These are phyloP conservation scores for Nycticebus coucang DNA, from an alignment of 2,113 vertebrate species.

Conservation along the genomic window DNA sequence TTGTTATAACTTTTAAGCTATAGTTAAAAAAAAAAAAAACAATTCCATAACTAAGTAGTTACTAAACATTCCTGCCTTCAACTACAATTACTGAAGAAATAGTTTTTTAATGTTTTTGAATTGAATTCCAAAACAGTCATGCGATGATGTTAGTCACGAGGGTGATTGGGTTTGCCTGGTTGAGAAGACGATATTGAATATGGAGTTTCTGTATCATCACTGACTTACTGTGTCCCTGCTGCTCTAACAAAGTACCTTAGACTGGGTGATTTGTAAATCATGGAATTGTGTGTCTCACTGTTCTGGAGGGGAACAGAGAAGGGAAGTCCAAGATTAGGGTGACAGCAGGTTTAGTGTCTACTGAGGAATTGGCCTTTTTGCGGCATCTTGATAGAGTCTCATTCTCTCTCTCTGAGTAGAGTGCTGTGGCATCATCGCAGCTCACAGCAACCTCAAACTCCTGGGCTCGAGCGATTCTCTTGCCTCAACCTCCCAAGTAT, in stretches of 20 bases:
- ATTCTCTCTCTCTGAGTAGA: too few species aligned
- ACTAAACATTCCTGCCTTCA: conserved; percentile 11
- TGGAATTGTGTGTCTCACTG: background rate
- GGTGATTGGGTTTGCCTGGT: background rate
- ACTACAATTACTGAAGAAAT: background rate
- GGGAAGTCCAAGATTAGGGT: too few species aligned
- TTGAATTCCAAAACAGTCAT: background rate
- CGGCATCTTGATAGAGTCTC: too few species aligned
- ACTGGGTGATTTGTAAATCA: background rate
- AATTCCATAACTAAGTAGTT: background rate
- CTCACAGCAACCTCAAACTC: too few species aligned
- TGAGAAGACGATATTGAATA: background rate
- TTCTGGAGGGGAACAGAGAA: background rate
- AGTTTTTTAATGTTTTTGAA: background rate
- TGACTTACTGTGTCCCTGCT: background rate
- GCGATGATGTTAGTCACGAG: background rate
- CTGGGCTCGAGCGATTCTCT: too few species aligned
- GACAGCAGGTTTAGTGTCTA: background rate
- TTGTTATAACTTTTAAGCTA: background rate
- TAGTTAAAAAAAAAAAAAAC: background rate
- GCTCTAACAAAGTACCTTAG: background rate
- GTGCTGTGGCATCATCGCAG: too few species aligned
- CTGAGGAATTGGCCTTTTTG: background rate
- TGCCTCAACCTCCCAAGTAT: too few species aligned
- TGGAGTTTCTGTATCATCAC: background rate